Base-by-base conservation (phyloP, 2,888 invertebrate species). In the Rhamphomyia laevipes region DNA sequence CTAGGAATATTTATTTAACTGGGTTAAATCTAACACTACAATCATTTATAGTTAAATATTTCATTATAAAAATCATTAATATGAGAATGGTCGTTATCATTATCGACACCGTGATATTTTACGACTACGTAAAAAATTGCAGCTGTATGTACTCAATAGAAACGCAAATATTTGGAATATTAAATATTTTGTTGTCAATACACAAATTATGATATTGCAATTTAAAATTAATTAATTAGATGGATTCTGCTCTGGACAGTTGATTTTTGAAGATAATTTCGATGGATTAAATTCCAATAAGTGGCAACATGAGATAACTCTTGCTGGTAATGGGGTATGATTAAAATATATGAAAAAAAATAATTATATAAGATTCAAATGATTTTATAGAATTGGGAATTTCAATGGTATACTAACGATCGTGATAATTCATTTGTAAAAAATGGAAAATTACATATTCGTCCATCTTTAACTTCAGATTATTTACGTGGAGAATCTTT, bases 231-330 rank as follows among this genome's bases (percentile, higher is more conserved):
- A 7, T 27, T 27, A 27, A 7, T 27, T 27, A 27, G 23, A 4
- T 4, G 9, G 23, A 27, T 27, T 77, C 31, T 79, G 78, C 63
- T 71, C 76, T 0, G 80, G 80, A 1, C 74, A 68, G 7, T 64
- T 81, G 43, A 75, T 84, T 59, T 83, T 82, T 59, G 62, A 75
- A 11, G 81, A 82, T 31, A 74, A 78, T 27, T 82, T 82, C 62
- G 66, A 79, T 17, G 64, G 63, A 2, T 72, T 82, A n/a, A 74
- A 82, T 59, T 64, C 76, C 1, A 71, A 74, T 53, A 77, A 71
- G 55, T 82, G 82, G 82, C 73, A 78, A 58, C 80, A 82, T 59
- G 82, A 82, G 63, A 74, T 76, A 55, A 81, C 81, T 1, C 65
- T 81, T 23, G 68, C 74, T 30, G 81, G 81, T 5, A 81, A 81